These are phyloP conservation scores for Ganaspis brasiliensis DNA, from an alignment of 2,888 invertebrate genomes.

Conservation along the genomic window DNA sequence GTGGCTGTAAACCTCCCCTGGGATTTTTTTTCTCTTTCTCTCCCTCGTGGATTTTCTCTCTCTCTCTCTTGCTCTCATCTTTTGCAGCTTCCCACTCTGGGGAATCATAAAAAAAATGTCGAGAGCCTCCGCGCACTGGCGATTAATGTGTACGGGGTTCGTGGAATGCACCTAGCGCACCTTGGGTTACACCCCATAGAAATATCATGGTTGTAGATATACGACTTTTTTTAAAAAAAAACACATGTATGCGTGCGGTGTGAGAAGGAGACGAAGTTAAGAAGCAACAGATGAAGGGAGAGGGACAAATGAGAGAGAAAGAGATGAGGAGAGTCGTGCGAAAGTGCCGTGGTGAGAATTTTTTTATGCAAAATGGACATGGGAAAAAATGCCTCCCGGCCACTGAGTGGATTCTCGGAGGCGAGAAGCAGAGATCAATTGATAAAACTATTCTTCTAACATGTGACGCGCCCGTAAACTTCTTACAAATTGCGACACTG, in stretches of 20 bases:
- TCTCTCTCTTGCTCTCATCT: slow-evolving; percentile 24
- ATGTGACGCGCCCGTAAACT: not conserved
- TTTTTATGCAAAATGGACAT: slow-evolving; percentile 80
- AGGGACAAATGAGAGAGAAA: slow-evolving; percentile 48
- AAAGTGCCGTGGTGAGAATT: slow-evolving; percentile 77
- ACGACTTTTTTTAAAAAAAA: slow-evolving; percentile 61
- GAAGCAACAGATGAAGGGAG: slow-evolving; percentile 41
- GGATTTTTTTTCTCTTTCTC: slow-evolving; percentile 47
- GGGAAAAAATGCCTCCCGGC: slow-evolving; percentile 74
- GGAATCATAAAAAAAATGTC: slow-evolving; percentile 46
- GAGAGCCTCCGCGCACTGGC: slow-evolving; percentile 54
- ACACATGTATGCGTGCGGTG: slow-evolving; percentile 48
- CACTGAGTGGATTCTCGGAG: slow-evolving; percentile 59
- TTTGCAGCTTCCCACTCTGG: slow-evolving; percentile 30
- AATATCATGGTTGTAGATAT: slow-evolving; percentile 32
- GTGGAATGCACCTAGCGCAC: slow-evolving; percentile 64
- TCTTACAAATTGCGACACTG: slow-evolving; percentile 27
- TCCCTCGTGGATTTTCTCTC: slow-evolving; percentile 34
- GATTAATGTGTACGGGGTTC: slow-evolving; percentile 53
- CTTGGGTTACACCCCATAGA: slow-evolving; percentile 56
- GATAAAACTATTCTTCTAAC: slow-evolving; percentile 34
- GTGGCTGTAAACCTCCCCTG: slow-evolving; percentile 52
- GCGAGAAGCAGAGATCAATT: slow-evolving; percentile 47
- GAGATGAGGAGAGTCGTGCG: slow-evolving; percentile 71
- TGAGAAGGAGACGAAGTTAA: slow-evolving; percentile 49